A percentile compares a stretch with the other conserved stretches of the same genome.
These are phyloP conservation scores for Genyomyrus donnyi DNA, from an alignment of 2,113 vertebrate genomes.

Conservation along the genomic window DNA sequence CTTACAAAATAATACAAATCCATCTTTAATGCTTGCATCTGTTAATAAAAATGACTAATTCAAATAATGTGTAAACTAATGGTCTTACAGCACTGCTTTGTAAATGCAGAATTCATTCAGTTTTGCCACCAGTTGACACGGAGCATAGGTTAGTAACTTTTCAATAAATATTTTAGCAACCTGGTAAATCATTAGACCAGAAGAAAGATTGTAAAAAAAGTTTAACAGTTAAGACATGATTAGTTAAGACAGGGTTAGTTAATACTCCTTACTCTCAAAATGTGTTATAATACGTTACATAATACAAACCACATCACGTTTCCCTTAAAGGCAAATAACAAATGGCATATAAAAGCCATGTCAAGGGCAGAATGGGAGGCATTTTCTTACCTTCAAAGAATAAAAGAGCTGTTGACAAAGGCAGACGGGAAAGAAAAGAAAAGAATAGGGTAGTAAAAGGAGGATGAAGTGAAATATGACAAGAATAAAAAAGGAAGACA, in stretches of 20 bases:
- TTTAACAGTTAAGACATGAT: neutral
- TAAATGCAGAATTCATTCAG: neutral
- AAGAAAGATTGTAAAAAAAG: neutral
- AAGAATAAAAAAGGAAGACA: conserved; percentile 16
- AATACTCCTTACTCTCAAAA: neutral
- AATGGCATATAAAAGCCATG: neutral
- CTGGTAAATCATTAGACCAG: conserved; percentile 31
- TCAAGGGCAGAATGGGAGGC: neutral
- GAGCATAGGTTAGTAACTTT: neutral
- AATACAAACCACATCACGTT: neutral
- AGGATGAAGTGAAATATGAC: conserved; percentile 5
- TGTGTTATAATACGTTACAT: neutral
- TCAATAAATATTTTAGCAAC: conserved; percentile 14
- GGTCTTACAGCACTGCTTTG: neutral
- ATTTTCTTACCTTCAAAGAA: conserved; percentile 49
- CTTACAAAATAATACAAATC: neutral
- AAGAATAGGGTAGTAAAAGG: neutral
- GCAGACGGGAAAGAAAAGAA: neutral
- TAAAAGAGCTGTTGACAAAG: conserved; percentile 45
- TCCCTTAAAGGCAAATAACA: neutral
- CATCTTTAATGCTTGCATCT: neutral
- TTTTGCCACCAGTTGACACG: neutral
- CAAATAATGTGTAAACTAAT: neutral
- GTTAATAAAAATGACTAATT: neutral
- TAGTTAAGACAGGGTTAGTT: neutral